Base-by-base conservation (phyloP, 2,113 vertebrate genomes). In the Microcebus lehilahytsara region DNA sequence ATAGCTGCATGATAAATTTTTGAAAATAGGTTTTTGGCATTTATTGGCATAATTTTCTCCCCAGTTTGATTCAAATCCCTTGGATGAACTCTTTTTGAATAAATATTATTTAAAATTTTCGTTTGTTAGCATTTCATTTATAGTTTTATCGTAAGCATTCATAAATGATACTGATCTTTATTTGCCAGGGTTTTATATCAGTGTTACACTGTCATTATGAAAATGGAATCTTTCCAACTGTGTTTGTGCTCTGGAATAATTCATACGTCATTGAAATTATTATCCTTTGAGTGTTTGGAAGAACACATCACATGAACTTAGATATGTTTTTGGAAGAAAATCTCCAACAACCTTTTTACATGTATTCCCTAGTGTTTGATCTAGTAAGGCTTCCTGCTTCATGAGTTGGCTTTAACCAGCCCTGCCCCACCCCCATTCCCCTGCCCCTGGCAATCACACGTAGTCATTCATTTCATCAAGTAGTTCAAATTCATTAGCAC, bases 61-160 rank as follows among this genome's bases (percentile, higher is more conserved):
- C 6, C 14, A 67, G 32, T 77, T 93, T 88, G 53, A 91, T 92
- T 97, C 32, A 56, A 5, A 85, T 80, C 6, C 22, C 75, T 74
- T 56, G 42, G 23, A 62, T 85, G 30, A 89, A 85, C 77, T 69
- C 42, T 66, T 95, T 78, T 69, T 67, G 49, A 88, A 11, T 77
- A 80, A 5, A 40, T 91, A 71, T 53, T 86, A 92, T 77, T 96
- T 49, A 2, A 79, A 6, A 25, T n/a, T 85, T 94, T 92, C 6
- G 60, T 79, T 84, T 72, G 20, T 90, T 96, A 81, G 8, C 46
- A 66, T 78, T 91, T 81, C 10, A 42, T 66, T 92, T 91, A 42
- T 93, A 96, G 91, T 89, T 91, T 96, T 97, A 40, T 83, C 42
- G n/a, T 37, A 91, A 83, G 5, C 53, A 89, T 66, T 83, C 53